phyloP scores from a whole-genome alignment of 2,113 vertebrate genomes.

The Malurus alboscapulatus region DNA sequence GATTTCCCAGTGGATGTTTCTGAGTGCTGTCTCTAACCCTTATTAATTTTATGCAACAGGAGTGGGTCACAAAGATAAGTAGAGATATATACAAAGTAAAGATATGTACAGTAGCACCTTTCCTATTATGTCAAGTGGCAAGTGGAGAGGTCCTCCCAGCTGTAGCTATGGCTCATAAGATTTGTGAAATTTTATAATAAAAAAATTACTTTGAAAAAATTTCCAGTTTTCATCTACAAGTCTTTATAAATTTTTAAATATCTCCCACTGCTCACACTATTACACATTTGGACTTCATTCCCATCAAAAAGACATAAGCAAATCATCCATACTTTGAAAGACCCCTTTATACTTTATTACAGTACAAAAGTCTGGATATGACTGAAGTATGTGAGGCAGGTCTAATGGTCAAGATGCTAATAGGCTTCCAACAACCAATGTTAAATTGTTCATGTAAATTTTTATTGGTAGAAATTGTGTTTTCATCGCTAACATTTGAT shows the following conservation, averaged over 20 bases:
- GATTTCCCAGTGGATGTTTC: neutral
- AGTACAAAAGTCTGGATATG: neutral
- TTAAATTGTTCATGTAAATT: neutral
- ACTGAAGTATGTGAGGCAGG: neutral
- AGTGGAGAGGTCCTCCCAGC: neutral
- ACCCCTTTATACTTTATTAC: neutral
- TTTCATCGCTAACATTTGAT: neutral
- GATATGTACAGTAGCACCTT: neutral
- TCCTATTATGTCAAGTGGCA: neutral
- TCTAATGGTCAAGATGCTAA: neutral
- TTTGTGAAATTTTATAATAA: neutral
- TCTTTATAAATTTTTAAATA: neutral
- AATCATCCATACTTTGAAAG: neutral
- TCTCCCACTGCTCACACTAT: neutral
- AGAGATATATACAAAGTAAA: neutral
- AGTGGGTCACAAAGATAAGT: neutral
- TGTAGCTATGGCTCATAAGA: neutral
- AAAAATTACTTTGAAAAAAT: neutral
- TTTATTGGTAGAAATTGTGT: neutral
- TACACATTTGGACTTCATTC: neutral
- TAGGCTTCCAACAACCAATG: neutral
- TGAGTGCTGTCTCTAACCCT: neutral
- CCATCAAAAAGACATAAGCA: neutral
- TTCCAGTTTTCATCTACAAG: neutral
- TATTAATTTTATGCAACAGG: neutral